These are phyloP conservation scores for Chalcis sispes DNA, from an alignment of 2,888 invertebrate genomes.

Conservation along the genomic window DNA sequence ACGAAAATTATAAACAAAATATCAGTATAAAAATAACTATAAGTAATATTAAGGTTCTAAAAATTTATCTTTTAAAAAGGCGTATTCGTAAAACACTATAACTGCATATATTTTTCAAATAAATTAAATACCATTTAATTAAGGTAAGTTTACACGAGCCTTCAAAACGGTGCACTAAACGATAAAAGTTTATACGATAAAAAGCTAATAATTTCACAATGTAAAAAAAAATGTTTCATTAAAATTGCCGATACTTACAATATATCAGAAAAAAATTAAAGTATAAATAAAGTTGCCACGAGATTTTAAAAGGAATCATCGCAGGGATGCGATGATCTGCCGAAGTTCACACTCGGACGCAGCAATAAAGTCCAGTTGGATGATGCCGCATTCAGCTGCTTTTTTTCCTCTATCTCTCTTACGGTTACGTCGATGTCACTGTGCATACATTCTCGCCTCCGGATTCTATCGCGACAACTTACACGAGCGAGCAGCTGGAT, in stretches of 20 bases:
- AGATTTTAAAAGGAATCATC: conserved; percentile 41
- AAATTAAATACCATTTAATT: too few relatives aligned
- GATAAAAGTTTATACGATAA: too few relatives aligned
- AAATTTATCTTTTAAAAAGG: too few relatives aligned
- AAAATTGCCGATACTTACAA: too few relatives aligned
- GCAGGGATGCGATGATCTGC: conserved; percentile 35
- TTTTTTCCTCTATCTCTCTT: conserved; percentile 35
- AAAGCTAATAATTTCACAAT: too few relatives aligned
- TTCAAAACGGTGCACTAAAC: neutral
- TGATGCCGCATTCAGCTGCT: conserved; percentile 46
- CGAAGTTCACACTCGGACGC: conserved; percentile 28
- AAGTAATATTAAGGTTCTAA: neutral
- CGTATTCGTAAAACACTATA: too few relatives aligned
- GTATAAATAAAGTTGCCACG: neutral
- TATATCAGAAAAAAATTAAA: too few relatives aligned
- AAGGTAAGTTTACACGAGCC: conserved; percentile 39
- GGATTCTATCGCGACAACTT: conserved; percentile 13
- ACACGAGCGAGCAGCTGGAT: conserved; percentile 40
- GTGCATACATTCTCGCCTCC: conserved; percentile 22
- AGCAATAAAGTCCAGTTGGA: conserved; percentile 46
- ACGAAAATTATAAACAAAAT: neutral
- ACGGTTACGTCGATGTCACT: conserved; percentile 39
- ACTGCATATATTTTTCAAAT: too few relatives aligned
- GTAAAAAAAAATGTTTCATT: too few relatives aligned
- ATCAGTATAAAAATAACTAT: neutral